A percentile compares a stretch with the other conserved stretches of the same genome.
phyloP scores from a whole-genome alignment of 2,113 vertebrate species.

The Panurus biarmicus region DNA sequence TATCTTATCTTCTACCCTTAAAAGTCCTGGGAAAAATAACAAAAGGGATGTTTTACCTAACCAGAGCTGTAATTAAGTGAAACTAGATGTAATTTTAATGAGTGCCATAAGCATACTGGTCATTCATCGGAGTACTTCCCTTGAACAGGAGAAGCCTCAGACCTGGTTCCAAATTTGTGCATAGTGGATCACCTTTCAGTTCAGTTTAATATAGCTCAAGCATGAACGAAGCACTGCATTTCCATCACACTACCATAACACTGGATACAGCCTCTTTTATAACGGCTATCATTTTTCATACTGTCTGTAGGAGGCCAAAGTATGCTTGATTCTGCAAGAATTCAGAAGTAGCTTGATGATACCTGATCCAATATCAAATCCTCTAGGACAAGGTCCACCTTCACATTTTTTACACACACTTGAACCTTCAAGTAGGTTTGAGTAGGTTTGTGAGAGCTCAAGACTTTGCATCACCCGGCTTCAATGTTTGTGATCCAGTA shows the following conservation, averaged over 20 bases:
- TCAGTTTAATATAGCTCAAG: neutral
- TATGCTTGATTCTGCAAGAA: neutral
- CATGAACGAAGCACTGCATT: neutral
- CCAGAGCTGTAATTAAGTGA: neutral
- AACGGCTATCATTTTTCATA: neutral
- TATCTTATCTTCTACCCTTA: neutral
- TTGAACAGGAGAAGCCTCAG: neutral
- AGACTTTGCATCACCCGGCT: neutral
- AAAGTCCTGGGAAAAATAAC: neutral
- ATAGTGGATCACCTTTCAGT: neutral
- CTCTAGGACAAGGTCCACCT: neutral
- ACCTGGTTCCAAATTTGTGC: neutral
- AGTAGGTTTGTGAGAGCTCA: neutral
- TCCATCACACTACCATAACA: neutral
- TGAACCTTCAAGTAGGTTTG: neutral
- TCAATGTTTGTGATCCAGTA: neutral
- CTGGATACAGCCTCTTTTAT: neutral
- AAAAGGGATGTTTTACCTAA: neutral
- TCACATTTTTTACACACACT: neutral
- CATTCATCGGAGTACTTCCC: neutral
- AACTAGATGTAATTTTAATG: neutral
- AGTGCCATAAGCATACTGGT: neutral
- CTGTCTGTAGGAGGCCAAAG: neutral
- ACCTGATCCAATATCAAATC: neutral
- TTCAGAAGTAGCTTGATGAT: neutral